These are phyloP conservation scores for Siphamia tubifer DNA, from an alignment of 2,113 vertebrate species.

Conservation along the genomic window DNA sequence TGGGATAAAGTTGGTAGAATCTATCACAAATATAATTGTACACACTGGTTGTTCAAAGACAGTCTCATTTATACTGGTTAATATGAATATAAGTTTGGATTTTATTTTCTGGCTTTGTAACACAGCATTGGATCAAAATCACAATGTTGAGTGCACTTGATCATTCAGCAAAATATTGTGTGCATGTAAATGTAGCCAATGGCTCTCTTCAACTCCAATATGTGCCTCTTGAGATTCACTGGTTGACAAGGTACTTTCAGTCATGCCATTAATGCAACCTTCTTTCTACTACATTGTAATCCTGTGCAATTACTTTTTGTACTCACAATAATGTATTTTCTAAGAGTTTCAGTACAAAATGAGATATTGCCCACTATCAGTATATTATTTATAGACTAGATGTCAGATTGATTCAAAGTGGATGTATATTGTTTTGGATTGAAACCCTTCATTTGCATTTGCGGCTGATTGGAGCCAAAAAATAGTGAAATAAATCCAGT, in stretches of 20 bases:
- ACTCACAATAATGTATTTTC: not conserved
- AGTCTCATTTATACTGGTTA: not conserved
- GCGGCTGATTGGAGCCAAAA: not conserved
- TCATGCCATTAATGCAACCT: constrained; percentile 32
- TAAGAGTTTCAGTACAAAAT: constrained; percentile 11
- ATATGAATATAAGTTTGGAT: too few relatives aligned
- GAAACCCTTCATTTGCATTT: constrained; percentile 12
- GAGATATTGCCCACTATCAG: not conserved
- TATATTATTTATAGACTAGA: not conserved
- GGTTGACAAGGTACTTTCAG: constrained; percentile 22
- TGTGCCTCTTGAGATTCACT: constrained; percentile 58
- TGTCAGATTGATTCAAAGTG: not conserved
- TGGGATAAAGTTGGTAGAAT: not conserved
- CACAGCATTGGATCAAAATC: too few relatives aligned
- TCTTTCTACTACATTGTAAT: constrained; percentile 17
- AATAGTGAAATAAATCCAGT: constrained; percentile 54
- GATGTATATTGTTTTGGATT: not conserved
- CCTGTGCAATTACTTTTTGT: constrained; percentile 21
- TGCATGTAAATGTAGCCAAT: not conserved
- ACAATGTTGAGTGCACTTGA: too few relatives aligned
- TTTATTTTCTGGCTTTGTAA: too few relatives aligned
- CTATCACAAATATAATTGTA: not conserved
- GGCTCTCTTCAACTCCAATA: constrained; percentile 21
- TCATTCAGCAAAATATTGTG: not conserved
- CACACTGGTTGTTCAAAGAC: not conserved